Base-by-base conservation (phyloP, 2,113 vertebrate genomes). In the Sardina pilchardus region DNA sequence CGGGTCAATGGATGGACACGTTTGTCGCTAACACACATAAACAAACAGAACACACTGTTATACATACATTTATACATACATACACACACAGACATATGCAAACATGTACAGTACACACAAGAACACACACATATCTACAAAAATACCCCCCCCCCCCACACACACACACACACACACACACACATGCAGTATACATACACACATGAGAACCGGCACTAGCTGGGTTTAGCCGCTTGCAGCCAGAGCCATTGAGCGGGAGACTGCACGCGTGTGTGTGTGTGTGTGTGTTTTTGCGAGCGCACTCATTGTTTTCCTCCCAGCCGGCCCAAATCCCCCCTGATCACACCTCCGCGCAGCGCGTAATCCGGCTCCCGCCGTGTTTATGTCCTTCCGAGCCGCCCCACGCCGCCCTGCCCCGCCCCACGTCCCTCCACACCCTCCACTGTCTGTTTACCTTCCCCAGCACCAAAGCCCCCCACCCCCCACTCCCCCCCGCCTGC, bases 241-340 rank as follows among this genome's bases (percentile, higher is more conserved):
- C 26, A 71, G 26, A 71, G 26, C 63, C 63, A 91, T 92, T 85
- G 89, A 92, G 90, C 90, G 90, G 88, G 86, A 86, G 87, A 87
- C 42, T 81, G 53, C n/a, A 82, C 19, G 53, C 6, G 17, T 56
- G 50, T 50, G 84, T 30, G 82, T 82, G 88, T 89, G 90, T 88
- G 89, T 87, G 86, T 90, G 89, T 91, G 89, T 90, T 91, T 88
- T 89, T 88, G 71, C 36, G 88, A 88, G 91, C 85, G 85, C 86
- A 89, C 92, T 87, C 91, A 94, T 94, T 95, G 93, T 94, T 71
- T 89, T 90, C 85, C 19, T 34, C 87, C 89, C 85, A 85, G 63
- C 82, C 88, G 90, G 90, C 86, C 88, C 88, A 95, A 96, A 95
- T 94, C 94, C 94, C 93, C 94, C 84, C 82, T 92, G 93, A 94